These are phyloP conservation scores for Columbina picui DNA, from an alignment of 2,113 vertebrate genomes.

Conservation along the genomic window DNA sequence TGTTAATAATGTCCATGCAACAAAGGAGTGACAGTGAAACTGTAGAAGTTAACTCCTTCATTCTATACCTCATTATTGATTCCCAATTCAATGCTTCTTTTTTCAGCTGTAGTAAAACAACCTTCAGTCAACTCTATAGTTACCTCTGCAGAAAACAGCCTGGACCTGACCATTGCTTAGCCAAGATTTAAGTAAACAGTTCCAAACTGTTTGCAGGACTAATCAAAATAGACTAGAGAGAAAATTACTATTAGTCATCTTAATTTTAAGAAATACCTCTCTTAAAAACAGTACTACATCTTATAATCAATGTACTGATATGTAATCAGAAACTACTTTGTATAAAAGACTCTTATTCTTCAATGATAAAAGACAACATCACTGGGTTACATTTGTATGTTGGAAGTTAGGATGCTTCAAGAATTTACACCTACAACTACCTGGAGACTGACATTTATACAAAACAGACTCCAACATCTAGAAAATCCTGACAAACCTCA, in stretches of 20 bases:
- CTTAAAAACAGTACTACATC: neutral
- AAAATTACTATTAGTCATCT: neutral
- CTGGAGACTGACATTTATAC: neutral
- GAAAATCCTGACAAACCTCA: rapidly evolving
- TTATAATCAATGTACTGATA: neutral
- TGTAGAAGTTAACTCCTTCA: constrained; percentile 32
- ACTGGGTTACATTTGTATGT: neutral
- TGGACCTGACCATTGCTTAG: neutral
- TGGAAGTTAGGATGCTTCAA: neutral
- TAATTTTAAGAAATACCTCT: neutral
- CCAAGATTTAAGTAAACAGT: neutral
- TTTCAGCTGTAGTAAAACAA: neutral
- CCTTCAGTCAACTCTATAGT: neutral
- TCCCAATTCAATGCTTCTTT: neutral
- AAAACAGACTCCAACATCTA: neutral
- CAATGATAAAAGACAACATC: neutral
- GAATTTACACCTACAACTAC: neutral
- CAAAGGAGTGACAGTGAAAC: neutral
- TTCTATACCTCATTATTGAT: neutral
- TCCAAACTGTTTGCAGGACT: neutral
- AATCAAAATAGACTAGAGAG: neutral
- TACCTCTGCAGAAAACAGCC: neutral
- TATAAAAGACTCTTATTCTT: neutral
- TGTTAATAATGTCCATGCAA: constrained; percentile 26
- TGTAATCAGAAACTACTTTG: neutral